Percentiles rank a stretch among this genome's conserved stretches.
Conservation (phyloP, 2,888 invertebrate genomes). For the Oxystoma pomonae region DNA sequence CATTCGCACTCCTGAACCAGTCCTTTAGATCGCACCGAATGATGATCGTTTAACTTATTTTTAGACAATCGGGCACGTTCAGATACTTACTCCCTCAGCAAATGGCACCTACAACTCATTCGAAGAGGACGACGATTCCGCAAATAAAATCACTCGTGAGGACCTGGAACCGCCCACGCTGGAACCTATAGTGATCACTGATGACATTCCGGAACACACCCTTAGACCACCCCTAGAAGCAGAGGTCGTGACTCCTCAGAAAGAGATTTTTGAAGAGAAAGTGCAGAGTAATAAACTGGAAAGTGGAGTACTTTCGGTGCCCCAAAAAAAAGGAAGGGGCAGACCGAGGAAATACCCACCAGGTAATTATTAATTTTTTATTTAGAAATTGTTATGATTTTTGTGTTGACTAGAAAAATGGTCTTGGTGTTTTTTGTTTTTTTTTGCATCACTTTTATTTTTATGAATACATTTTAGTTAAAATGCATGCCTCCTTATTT, state of each 20-base stretch:
- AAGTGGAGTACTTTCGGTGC: constrained; percentile 35
- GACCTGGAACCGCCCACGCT: background rate
- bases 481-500: too few relatives aligned
- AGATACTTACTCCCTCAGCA: constrained; percentile 10
- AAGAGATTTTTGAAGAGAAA: background rate
- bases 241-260: background rate
- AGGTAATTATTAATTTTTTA: too few relatives aligned
- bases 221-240: background rate
- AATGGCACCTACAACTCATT: background rate
- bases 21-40: too few relatives aligned
- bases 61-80: constrained; percentile 28
- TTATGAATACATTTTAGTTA: too few relatives aligned
- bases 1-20: too few relatives aligned
- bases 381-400: too few relatives aligned
- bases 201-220: too few relatives aligned
- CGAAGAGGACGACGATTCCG: background rate
- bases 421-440: too few relatives aligned
- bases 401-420: too few relatives aligned
- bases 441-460: too few relatives aligned
- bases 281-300: background rate
- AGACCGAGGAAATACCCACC: constrained; percentile 54
- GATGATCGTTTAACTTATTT: too few relatives aligned
- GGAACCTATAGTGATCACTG: too few relatives aligned
- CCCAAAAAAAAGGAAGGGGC: constrained; percentile 51
- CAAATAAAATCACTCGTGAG: background rate